Percentiles rank a stretch among this genome's conserved stretches.
Evolutionary conservation across 2,888 invertebrate species (phyloP).

Genomic region (Platerodrilus igneus): DNA sequence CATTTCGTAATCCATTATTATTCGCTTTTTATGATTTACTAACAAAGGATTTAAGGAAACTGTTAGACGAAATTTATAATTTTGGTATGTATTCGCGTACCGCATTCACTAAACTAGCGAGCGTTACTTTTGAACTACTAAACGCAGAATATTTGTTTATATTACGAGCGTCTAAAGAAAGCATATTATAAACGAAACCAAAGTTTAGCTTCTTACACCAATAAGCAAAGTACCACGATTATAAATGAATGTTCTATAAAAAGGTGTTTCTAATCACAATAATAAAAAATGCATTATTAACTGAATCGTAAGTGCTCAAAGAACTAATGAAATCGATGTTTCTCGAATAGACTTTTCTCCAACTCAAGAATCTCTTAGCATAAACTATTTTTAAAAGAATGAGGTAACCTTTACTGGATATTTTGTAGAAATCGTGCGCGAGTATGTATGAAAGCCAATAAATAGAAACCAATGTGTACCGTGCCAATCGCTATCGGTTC

Average conservation of each 20-base stretch:
- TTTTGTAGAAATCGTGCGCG: slow-evolving; percentile 18
- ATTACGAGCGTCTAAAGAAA: slow-evolving; percentile 44
- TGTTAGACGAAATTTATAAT: no score
- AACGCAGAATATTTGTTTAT: slow-evolving; percentile 47
- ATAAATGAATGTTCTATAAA: no score
- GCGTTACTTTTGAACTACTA: slow-evolving; percentile 37
- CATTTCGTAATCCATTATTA: slow-evolving; percentile 68
- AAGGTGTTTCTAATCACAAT: no score
- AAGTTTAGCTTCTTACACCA: no score
- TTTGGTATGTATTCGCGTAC: no score
- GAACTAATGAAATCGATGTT: no score
- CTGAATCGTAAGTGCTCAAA: no score
- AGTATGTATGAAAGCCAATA: slow-evolving; percentile 22
- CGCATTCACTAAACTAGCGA: no score
- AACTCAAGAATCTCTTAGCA: no score
- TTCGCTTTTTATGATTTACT: slow-evolving; percentile 23
- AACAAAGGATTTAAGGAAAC: slow-evolving; percentile 3
- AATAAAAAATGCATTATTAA: no score
- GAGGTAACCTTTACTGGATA: slow-evolving; percentile 22
- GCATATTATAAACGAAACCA: slow-evolving; percentile 43
- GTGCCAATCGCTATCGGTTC: slow-evolving; percentile 31
- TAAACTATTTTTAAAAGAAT: slow-evolving; percentile 9
- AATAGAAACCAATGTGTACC: slow-evolving; percentile 29
- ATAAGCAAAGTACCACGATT: no score
- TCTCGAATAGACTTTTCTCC: no score